Evolutionary conservation across 1,140 invertebrate species (phyloP), one percentile per base, ranked within the genome.

Genomic region (Pararge aegeria): DNA sequence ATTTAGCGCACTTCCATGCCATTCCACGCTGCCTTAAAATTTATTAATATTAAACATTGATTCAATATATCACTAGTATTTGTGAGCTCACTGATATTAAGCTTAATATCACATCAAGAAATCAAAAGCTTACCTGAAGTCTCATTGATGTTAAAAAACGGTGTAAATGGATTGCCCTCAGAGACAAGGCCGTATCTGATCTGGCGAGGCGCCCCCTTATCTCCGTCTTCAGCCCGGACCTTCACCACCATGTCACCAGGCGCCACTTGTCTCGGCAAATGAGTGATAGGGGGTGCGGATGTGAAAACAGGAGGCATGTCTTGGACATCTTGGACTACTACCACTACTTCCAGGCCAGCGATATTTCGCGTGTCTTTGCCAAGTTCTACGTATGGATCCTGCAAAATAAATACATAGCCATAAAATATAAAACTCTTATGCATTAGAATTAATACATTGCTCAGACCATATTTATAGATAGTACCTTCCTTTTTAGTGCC

Each of bases 141-240:
- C 78, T 96, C 94, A 71, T 95, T 95, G 60, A 97, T 95, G 69
- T 95, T 93, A 75, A 97, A 97, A 83, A 96, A 96, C 6, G 94
- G 92, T 9, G 94, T 95, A 66, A 96, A 96, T 12, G 95, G 94
- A 80, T 96, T 96, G 52, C 93, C 93, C 80, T 96, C 95, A 0
- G 95, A 94, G 15, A 96, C 93, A 49, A 97, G 90, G 9, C 95
- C 95, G 71, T 97, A 97, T 78, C 94, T 93, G 37, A 97, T 93
- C 68, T 94, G 93, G 40, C 96, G 92, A 2, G 96, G 95, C 37
- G 94, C 94, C 0, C 95, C 96, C 79, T 95, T 95, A 78, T 97
- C 96, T 1, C 96, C 96, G 81, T 98, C 96, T 83, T 96, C 94
- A n/a, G 96, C 96, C 63, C 93, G 93, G 0, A 98, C 95, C 83